Conservation (phyloP, 2,888 invertebrate genomes). For the Silvanus unidentatus region DNA sequence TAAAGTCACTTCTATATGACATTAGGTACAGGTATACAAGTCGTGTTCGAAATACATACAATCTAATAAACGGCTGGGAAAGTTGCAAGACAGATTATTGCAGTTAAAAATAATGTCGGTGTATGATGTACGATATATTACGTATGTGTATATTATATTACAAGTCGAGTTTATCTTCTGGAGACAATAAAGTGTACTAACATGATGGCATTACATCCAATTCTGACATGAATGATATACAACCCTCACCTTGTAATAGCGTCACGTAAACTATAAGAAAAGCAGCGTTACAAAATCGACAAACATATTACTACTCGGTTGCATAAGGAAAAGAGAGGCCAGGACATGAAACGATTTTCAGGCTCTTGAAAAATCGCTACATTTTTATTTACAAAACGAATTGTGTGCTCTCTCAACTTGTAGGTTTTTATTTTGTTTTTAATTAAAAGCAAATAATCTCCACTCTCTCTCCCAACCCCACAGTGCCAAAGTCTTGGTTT, state of each 20-base stretch:
- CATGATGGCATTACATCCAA: conserved; percentile 34
- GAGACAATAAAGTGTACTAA: conserved; percentile 33
- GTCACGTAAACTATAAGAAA: conserved; percentile 41
- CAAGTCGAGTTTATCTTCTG: conserved; percentile 25
- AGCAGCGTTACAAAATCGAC: conserved; percentile 33
- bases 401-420: no score
- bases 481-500: no score
- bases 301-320: conserved; percentile 32
- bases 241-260: conserved; percentile 38
- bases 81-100: no score
- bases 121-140: no score
- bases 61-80: no score
- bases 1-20: no score
- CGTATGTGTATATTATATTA: conserved; percentile 16
- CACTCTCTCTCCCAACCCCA: no score
- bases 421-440: no score
- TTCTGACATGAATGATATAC: conserved; percentile 38
- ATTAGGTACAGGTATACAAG: no score
- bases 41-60: no score
- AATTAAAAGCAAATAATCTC: no score
- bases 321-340: conserved; percentile 30
- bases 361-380: conserved; percentile 17
- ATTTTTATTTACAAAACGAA: conserved; percentile 6
- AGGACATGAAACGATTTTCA: conserved; percentile 17
- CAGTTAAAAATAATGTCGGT: no score